Evolutionary conservation across 2,113 vertebrate genomes (phyloP), one percentile per base, ranked within the genome.

Genomic region (Oryzias melastigma): DNA sequence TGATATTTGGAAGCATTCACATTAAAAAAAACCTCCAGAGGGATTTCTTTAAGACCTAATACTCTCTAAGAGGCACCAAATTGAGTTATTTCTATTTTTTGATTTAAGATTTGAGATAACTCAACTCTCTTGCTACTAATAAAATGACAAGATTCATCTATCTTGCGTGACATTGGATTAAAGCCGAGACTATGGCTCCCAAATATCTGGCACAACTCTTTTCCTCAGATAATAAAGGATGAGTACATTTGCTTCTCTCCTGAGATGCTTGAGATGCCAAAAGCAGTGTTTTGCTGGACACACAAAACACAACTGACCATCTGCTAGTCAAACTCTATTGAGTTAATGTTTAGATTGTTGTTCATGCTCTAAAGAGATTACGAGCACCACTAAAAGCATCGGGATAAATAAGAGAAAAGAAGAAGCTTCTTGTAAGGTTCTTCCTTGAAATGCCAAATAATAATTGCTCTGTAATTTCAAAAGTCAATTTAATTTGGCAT

Each of bases 91-190:
- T n/a, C 16, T 56, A n/a, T 43, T 55, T 58, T 16, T 53, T 51
- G 44, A 70, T 42, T 71, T 22, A 27, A 44, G 29, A 74, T 77
- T 78, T 81, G 25, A 62, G 55, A 78, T 65, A 75, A 79, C 57
- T 86, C 75, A 62, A 68, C 58, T 68, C 59, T 57, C 18, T 58
- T 68, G 52, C 66, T 62, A 78, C 65, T 81, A 67, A 57, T 60
- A 60, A 57, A 25, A 86, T 80, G 81, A 87, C 83, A 87, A 50
- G 58, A 81, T 83, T 71, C 67, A 88, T 89, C 82, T 52, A 71
- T 87, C 73, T 77, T 60, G 72, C 78, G 74, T 80, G 85, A 85
- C 75, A 61, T 61, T 15, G 70, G 80, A 86, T 81, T 82, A 87
- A 78, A 60, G 68, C 48, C 22, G 82, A 75, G 77, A 84, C 54